Evolutionary conservation across 2,113 vertebrate genomes (phyloP).

Genomic region (Peucedramus taeniatus): DNA sequence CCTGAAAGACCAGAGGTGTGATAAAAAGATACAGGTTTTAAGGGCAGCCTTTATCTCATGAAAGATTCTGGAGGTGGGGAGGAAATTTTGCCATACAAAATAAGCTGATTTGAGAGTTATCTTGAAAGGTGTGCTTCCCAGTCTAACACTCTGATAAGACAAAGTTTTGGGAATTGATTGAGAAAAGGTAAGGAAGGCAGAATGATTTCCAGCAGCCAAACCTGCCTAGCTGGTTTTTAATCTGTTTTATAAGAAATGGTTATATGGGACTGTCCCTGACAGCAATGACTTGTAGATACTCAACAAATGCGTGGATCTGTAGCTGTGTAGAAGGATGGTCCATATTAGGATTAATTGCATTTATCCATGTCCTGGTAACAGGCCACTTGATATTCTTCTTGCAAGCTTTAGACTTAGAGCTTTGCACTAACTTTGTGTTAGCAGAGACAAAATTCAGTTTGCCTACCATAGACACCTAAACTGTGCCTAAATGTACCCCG

Average conservation of each 20-base stretch:
- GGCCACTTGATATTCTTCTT: background rate
- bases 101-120: background rate
- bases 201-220: background rate
- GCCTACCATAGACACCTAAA: background rate
- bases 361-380: background rate
- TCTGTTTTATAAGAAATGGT: background rate
- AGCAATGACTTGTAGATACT: background rate
- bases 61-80: background rate
- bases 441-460: background rate
- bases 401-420: background rate
- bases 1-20: constrained; percentile 80
- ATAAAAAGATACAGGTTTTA: background rate
- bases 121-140: background rate
- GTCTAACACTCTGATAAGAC: background rate
- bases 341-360: background rate
- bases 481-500: background rate
- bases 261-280: background rate
- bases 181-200: background rate
- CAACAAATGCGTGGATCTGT: background rate
- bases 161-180: background rate
- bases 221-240: background rate
- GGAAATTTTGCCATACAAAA: background rate
- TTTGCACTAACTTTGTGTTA: background rate
- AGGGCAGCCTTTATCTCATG: background rate
- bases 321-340: background rate